phyloP scores from a whole-genome alignment of 2,888 invertebrate species.

The Leucophora obtusa region DNA sequence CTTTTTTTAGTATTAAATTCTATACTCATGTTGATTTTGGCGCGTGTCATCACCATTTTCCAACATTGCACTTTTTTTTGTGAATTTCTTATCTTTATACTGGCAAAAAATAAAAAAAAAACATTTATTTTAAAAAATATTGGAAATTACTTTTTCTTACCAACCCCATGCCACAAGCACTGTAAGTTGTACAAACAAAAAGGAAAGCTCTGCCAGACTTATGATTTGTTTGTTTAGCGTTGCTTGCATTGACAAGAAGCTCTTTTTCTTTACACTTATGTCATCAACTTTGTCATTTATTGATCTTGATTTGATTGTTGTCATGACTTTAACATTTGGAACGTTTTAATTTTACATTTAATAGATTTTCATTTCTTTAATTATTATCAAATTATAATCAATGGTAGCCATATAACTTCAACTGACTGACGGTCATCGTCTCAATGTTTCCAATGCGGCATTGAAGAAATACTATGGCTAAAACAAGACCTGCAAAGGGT shows the following conservation, averaged over 20 bases:
- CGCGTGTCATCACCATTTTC: conserved; percentile 52
- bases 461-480: no score
- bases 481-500: no score
- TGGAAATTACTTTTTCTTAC: conserved; percentile 27
- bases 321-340: conserved; percentile 41
- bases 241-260: conserved; percentile 8
- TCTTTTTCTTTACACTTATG: conserved; percentile 21
- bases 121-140: conserved; percentile 27
- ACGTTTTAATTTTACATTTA: not conserved
- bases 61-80: conserved; percentile 39
- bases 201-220: conserved; percentile 1
- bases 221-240: conserved; percentile 24
- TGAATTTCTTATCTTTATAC: conserved; percentile 41
- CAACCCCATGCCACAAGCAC: conserved; percentile 27
- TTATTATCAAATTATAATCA: not conserved
- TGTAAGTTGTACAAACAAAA: not conserved
- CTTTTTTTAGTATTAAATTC: not conserved
- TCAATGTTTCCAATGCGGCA: no score
- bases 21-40: conserved; percentile 42
- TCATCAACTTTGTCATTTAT: conserved; percentile 26
- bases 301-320: conserved; percentile 22
- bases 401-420: no score
- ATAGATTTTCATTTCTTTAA: not conserved
- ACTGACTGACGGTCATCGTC: no score
- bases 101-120: conserved; percentile 11